Conservation (phyloP, 2,888 invertebrate genomes). For the Acleris laterana region DNA sequence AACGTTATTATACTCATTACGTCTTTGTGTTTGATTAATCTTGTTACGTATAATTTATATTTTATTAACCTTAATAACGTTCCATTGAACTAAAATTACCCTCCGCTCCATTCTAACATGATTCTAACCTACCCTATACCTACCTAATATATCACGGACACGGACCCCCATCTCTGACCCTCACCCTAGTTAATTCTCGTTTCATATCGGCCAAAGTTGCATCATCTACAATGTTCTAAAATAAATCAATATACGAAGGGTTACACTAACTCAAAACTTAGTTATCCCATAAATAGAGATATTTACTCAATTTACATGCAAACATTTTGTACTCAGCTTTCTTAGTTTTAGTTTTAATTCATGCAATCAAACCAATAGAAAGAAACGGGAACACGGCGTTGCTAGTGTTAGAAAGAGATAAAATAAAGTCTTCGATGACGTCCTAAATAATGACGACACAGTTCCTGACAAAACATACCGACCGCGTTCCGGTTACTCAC, state of each 20-base stretch:
- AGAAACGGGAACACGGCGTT: background rate
- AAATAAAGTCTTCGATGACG: background rate
- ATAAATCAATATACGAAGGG: conserved; percentile 31
- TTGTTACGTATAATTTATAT: no score
- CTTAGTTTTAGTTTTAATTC: background rate
- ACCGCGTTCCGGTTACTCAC: background rate
- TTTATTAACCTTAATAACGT: no score
- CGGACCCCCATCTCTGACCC: background rate
- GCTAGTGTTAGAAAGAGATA: conserved; percentile 13
- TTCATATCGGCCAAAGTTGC: conserved; percentile 30
- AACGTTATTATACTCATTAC: no score
- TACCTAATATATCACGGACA: no score
- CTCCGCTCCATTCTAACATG: no score
- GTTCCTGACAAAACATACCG: background rate
- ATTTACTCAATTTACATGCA: background rate
- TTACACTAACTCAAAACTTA: background rate
- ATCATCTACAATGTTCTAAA: conserved; percentile 27
- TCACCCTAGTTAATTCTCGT: conserved; percentile 7
- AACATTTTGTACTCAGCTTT: conserved; percentile 1
- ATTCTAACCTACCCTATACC: no score
- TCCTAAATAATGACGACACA: conserved; percentile 11
- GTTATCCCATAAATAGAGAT: background rate
- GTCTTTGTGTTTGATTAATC: no score
- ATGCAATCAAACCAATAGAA: background rate
- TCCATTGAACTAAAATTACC: no score